Evolutionary conservation across 2,797 vertebrate genomes (phyloP).

Genomic region (Acanthurus lineatus): DNA sequence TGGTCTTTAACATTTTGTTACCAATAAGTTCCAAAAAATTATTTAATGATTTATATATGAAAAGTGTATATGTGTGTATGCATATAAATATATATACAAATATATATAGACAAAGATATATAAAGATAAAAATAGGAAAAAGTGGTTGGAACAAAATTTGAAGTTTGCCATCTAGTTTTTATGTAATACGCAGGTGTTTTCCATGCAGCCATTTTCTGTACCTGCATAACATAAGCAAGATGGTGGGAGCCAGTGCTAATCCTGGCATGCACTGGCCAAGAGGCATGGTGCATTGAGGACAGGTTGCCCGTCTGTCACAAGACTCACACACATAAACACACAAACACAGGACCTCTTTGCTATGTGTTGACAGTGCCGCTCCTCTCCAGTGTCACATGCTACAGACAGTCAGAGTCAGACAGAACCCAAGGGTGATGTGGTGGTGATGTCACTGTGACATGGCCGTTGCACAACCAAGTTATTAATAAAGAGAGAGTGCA

Average conservation of each 20-base stretch:
- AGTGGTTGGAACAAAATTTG: too few relatives aligned
- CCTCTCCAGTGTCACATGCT: slow-evolving; percentile 14
- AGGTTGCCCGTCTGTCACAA: not conserved
- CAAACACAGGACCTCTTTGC: slow-evolving; percentile 4
- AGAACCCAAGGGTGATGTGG: slow-evolving; percentile 21
- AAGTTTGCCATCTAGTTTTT: not conserved
- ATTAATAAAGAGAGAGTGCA: slow-evolving; percentile 28
- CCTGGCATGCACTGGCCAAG: slow-evolving; percentile 13
- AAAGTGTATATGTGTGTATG: too few relatives aligned
- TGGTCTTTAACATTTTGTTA: too few relatives aligned
- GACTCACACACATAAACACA: not conserved
- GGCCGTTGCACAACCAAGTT: slow-evolving; percentile 30
- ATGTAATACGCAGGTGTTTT: not conserved
- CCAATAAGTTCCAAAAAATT: too few relatives aligned
- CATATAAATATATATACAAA: too few relatives aligned
- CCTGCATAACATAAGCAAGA: slow-evolving; percentile 1
- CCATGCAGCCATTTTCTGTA: not conserved
- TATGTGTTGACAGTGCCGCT: not conserved
- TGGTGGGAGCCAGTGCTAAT: not conserved
- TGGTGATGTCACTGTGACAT: slow-evolving; percentile 50
- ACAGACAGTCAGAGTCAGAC: slow-evolving; percentile 9
- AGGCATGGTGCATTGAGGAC: not conserved
- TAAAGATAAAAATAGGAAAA: too few relatives aligned
- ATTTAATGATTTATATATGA: too few relatives aligned
- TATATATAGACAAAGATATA: too few relatives aligned